These are phyloP conservation scores for Oxycera nigricornis DNA, from an alignment of 2,888 invertebrate genomes.

Conservation along the genomic window DNA sequence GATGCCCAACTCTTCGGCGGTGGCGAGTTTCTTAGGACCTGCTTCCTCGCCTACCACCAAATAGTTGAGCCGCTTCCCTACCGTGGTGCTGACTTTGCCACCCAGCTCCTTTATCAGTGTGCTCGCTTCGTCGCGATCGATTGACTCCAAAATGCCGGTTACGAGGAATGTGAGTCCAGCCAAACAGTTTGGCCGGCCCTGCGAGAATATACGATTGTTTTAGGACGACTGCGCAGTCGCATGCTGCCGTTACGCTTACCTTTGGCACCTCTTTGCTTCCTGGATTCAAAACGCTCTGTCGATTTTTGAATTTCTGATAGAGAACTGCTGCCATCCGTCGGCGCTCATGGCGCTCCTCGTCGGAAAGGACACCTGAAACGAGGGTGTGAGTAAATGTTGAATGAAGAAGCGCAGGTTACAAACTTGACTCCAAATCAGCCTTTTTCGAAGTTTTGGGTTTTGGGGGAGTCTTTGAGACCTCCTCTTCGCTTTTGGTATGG, in stretches of 20 bases:
- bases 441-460: conserved; percentile 37
- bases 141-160: conserved; percentile 87
- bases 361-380: conserved; percentile 57
- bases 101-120: conserved; percentile 79
- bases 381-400: not conserved
- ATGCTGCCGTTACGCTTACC: too few relatives aligned
- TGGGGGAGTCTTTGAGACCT: not conserved
- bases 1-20: conserved; percentile 75
- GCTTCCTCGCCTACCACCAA: conserved; percentile 85
- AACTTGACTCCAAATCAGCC: conserved; percentile 56
- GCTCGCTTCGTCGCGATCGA: conserved; percentile 82
- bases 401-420: not conserved
- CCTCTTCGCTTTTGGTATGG: not conserved
- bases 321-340: conserved; percentile 70
- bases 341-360: conserved; percentile 74
- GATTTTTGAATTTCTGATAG: conserved; percentile 79
- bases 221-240: too few relatives aligned
- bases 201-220: conserved; percentile 19
- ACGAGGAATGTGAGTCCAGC: conserved; percentile 75
- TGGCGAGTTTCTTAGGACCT: conserved; percentile 83
- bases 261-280: conserved; percentile 85
- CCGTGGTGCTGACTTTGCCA: conserved; percentile 74
- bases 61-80: conserved; percentile 83
- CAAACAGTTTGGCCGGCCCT: conserved; percentile 78
- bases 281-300: conserved; percentile 80